phyloP scores from a whole-genome alignment of 2,797 vertebrate species.

The Smutsia gigantea region DNA sequence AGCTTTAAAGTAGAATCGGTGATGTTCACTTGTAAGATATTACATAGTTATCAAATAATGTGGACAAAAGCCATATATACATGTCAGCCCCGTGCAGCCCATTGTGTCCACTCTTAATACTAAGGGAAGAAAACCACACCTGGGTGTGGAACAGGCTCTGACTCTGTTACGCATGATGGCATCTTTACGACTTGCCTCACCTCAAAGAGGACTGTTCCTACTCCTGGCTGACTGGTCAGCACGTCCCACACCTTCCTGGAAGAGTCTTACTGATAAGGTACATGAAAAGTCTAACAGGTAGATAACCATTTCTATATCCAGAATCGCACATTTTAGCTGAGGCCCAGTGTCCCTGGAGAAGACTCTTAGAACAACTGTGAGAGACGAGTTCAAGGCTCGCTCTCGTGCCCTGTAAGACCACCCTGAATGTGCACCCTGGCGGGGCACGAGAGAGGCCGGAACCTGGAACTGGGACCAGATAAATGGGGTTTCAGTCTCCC shows the following conservation, averaged over 20 bases:
- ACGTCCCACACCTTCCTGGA: neutral
- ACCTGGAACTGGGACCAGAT: neutral
- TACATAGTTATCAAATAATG: neutral
- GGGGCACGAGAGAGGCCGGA: accelerated
- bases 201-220: neutral
- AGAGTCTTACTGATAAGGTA: neutral
- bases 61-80: neutral
- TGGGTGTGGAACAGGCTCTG: neutral
- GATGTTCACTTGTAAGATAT: neutral
- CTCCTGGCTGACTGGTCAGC: neutral
- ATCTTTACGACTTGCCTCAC: neutral
- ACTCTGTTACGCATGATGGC: no score
- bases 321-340: neutral
- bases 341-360: neutral
- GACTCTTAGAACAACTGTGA: neutral
- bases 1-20: neutral
- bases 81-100: neutral
- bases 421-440: neutral
- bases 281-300: neutral
- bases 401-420: no score
- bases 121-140: neutral
- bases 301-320: neutral
- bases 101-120: neutral
- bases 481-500: neutral
- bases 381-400: neutral